Percentiles rank a stretch among this genome's conserved stretches.
Conservation (phyloP, 2,113 vertebrate genomes). For the Stegostoma tigrinum region DNA sequence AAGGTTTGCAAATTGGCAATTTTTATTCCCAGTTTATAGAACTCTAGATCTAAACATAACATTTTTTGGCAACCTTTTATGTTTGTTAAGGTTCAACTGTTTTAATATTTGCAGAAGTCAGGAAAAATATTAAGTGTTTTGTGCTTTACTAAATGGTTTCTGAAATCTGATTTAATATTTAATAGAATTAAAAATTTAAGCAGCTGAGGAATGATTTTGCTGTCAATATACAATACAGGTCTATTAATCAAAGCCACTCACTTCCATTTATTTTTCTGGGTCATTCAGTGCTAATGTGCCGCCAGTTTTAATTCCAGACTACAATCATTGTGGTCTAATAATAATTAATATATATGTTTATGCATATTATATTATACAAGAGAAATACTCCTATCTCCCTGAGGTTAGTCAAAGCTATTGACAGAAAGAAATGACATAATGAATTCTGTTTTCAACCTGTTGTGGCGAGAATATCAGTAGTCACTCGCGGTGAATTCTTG, state of each 20-base stretch:
- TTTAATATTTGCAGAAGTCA: neutral
- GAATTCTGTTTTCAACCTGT: neutral
- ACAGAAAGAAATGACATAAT: neutral
- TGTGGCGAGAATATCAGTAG: neutral
- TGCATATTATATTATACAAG: neutral
- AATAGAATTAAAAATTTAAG: neutral
- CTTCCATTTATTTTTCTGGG: constrained; percentile 3
- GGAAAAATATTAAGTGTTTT: neutral
- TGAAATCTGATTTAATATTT: constrained; percentile 17
- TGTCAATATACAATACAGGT: neutral
- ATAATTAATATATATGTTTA: neutral
- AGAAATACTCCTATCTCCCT: neutral
- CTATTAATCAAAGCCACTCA: constrained; percentile 18
- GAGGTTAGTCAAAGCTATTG: constrained; percentile 9
- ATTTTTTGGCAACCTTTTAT: neutral
- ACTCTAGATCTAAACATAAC: neutral
- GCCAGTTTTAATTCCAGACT: neutral
- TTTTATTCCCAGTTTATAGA: constrained; percentile 6
- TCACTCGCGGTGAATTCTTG: neutral
- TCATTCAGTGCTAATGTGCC: neutral
- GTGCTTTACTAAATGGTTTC: neutral
- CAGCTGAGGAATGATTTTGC: neutral
- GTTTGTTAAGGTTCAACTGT: neutral
- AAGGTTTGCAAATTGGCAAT: constrained; percentile 28
- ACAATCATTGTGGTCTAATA: neutral